Conservation (phyloP, 2,113 vertebrate genomes). For the Sardina pilchardus region DNA sequence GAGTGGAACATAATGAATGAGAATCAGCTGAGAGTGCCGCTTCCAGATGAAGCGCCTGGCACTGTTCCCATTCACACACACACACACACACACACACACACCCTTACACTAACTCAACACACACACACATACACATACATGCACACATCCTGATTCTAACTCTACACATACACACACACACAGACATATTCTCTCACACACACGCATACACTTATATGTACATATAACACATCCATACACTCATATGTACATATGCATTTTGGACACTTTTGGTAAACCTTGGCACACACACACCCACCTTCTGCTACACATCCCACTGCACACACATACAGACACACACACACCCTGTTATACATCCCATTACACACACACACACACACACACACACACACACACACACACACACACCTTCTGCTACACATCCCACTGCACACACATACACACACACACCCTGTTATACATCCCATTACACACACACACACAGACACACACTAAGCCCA, state of each 20-base stretch:
- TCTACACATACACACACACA: neutral
- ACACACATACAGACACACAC: constrained; percentile 18
- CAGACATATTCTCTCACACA: neutral
- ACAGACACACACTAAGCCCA: neutral
- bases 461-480: neutral
- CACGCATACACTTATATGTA: too few species aligned
- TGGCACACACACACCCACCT: constrained; percentile 36
- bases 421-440: neutral
- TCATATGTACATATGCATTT: too few species aligned
- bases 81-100: constrained; percentile 28
- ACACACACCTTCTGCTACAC: neutral
- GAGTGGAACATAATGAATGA: constrained; percentile 54
- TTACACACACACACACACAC: constrained; percentile 20
- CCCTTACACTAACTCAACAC: neutral
- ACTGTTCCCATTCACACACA: constrained; percentile 46
- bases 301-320: neutral
- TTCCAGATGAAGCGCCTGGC: constrained; percentile 52
- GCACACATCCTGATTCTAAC: too few species aligned
- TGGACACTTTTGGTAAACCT: too few species aligned
- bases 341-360: constrained; percentile 22
- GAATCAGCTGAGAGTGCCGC: constrained; percentile 48
- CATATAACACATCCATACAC: too few species aligned
- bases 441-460: neutral
- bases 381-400: constrained; percentile 26
- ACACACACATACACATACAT: neutral